Evolutionary conservation across 2,888 invertebrate genomes (phyloP), one percentile per base, ranked within the genome.

Genomic region (Thalpophila matura): DNA sequence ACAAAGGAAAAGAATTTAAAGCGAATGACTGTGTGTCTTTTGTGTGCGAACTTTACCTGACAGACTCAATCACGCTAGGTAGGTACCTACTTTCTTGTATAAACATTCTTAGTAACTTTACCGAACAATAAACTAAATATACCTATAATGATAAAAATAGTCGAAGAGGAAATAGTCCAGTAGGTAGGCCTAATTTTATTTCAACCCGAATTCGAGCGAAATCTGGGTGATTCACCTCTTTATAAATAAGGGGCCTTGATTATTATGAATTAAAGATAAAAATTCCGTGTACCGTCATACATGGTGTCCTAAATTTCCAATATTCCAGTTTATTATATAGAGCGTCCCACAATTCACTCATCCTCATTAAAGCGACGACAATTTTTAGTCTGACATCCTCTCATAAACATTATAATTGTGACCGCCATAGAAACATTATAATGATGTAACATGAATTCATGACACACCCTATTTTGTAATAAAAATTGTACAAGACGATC

Each of bases 361-460:
- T 95, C 95, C 95, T 95, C 93, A 95, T 95, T 95, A 95, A 87
- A 82, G 43, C 64, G 84, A 86, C 77, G 85, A 87, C 88, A 89
- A 88, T 89, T 90, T 90, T 90, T 88, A 88, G 86, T 68, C 80
- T 81, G 81, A 89, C 92, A 89, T 94, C 94, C 94, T 92, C 83
- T 87, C 83, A 85, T 88, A 85, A 86, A 86, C 83, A 81, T 85
- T 85, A 89, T 89, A 89, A 85, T 80, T 81, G 82, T 81, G 81
- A 80, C 79, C 84, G 87, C 87, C 73, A 80, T 82, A 77, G 75
- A 76, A 66, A 77, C 75, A 72, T 63, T 64, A 71, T 82, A 83
- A 84, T 86, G 81, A 72, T 79, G 79, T 83, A 83, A 86, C 77
- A 74, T 61, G 59, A 70, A 77, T 74, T 68, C 56, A 55, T 73